Conservation (phyloP, 2,797 vertebrate species). For the Manis crassicaudata region DNA sequence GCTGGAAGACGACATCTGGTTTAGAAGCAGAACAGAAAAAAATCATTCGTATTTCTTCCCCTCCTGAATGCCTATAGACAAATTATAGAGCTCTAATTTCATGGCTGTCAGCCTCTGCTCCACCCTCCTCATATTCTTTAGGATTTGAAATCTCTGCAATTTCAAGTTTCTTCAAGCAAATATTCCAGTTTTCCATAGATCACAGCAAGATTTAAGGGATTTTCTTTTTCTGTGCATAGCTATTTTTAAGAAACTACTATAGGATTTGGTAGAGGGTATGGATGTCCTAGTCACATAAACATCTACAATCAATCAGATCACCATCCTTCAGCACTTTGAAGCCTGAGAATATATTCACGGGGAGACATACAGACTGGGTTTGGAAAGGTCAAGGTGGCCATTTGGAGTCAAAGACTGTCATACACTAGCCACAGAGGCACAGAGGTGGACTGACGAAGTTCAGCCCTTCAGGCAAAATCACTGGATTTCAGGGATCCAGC, state of each 20-base stretch:
- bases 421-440: neutral
- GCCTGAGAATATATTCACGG: neutral
- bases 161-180: conserved; percentile 63
- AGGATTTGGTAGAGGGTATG: neutral
- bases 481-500: neutral
- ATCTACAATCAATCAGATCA: neutral
- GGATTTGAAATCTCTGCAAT: conserved; percentile 49
- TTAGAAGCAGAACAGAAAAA: neutral
- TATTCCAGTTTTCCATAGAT: neutral
- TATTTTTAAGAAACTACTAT: neutral
- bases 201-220: neutral
- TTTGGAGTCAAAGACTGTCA: neutral
- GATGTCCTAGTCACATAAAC: neutral
- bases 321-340: neutral
- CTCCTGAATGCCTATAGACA: conserved; percentile 5
- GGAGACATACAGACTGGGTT: too few species aligned
- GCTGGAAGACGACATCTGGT: conserved; percentile 16
- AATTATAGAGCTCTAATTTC: conserved; percentile 48
- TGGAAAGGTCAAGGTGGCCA: neutral
- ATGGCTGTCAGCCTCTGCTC: conserved; percentile 61
- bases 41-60: neutral
- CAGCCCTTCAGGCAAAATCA: neutral
- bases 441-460: neutral
- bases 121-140: conserved; percentile 2
- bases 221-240: neutral